phyloP scores from a whole-genome alignment of 2,113 vertebrate species.

The Oreochromis niloticus region DNA sequence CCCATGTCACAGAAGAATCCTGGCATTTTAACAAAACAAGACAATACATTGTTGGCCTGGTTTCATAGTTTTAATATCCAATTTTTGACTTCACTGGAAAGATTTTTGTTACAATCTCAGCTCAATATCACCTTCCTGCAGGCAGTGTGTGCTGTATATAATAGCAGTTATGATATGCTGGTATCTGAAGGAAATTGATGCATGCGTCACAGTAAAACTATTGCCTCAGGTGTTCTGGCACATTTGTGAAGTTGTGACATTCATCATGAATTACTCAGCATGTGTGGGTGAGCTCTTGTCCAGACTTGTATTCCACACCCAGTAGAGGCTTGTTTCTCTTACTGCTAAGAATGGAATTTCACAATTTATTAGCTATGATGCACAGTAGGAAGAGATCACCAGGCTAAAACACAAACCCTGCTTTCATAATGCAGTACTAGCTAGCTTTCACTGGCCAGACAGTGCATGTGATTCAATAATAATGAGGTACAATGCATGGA shows the following conservation, averaged over 20 bases:
- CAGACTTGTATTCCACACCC: slow-evolving; percentile 42
- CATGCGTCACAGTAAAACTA: slow-evolving; percentile 8
- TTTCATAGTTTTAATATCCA: not conserved
- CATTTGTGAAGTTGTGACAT: not conserved
- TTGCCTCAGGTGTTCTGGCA: not conserved
- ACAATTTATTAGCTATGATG: not conserved
- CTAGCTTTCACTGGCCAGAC: not conserved
- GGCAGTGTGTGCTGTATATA: not conserved
- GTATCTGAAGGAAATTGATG: slow-evolving; percentile 7
- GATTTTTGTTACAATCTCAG: not conserved
- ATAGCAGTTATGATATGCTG: not conserved
- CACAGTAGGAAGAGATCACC: not conserved
- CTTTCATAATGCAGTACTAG: not conserved
- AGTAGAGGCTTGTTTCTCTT: not conserved
- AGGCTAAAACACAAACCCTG: not conserved
- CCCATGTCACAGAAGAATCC: not conserved
- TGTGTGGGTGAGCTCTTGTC: slow-evolving; percentile 39
- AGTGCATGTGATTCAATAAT: not conserved
- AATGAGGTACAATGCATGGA: not conserved
- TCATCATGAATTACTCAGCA: slow-evolving; percentile 36
- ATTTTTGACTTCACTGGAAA: not conserved
- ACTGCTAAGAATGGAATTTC: not conserved
- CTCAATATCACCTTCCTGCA: not conserved
- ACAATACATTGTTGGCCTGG: not conserved
- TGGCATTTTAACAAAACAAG: not conserved